Percentiles rank a stretch among this genome's conserved stretches.
Evolutionary conservation across 1,140 invertebrate species (phyloP).

Genomic region (Brachionus rotundiformis): DNA sequence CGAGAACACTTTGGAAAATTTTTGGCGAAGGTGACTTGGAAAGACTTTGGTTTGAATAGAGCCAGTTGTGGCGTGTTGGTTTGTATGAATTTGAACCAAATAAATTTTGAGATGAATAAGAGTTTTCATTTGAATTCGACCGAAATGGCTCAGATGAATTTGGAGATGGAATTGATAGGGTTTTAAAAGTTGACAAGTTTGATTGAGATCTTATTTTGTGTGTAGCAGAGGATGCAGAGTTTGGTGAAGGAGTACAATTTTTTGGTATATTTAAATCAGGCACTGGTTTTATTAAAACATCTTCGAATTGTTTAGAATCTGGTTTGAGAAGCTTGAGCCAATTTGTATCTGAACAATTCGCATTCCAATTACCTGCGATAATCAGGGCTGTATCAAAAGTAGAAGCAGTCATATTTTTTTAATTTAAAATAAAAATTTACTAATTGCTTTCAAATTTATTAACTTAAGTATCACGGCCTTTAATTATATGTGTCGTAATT

Average conservation of each 20-base stretch:
- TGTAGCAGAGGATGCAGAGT: background rate
- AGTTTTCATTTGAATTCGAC: background rate
- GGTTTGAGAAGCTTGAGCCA: background rate
- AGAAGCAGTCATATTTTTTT: conserved; percentile 30
- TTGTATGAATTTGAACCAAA: background rate
- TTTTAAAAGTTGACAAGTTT: background rate
- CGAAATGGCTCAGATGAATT: background rate
- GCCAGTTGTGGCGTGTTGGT: background rate
- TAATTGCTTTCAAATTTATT: background rate
- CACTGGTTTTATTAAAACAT: background rate
- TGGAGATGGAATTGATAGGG: background rate
- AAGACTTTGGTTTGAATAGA: background rate
- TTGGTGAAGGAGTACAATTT: background rate
- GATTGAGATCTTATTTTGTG: background rate
- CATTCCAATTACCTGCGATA: conserved; percentile 10
- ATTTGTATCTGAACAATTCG: background rate
- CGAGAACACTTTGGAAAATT: conserved; percentile 6
- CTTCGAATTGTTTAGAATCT: background rate
- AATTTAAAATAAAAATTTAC: background rate
- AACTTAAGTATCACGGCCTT: conserved; percentile 5
- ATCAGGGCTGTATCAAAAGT: conserved; percentile 15
- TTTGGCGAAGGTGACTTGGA: background rate
- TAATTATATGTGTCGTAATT: conserved; percentile 25
- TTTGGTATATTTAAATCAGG: background rate
- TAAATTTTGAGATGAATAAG: background rate